Base-by-base conservation (phyloP, 1,140 invertebrate species). In the Wasmannia auropunctata region DNA sequence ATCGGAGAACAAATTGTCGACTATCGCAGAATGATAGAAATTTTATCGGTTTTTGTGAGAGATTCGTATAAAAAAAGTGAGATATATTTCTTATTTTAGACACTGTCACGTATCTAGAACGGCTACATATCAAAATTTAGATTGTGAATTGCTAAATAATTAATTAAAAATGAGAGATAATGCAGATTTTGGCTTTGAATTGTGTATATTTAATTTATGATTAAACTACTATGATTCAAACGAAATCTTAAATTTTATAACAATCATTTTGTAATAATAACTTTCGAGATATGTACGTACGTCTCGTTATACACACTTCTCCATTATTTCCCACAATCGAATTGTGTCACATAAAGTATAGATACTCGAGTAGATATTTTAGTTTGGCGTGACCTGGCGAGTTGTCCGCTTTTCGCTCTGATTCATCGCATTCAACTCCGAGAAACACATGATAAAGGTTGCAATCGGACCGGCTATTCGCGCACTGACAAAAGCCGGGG, bases 381-480 rank as follows among this genome's bases (percentile, higher is more conserved):
- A 74, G 79, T 83, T 83, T 60, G 79, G 34, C 51, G 37, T 74
- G 79, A 83, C 67, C 79, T 58, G 40, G 79, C 67, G 49, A 83
- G 49, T 56, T 83, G 51, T 19, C 72, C 65, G 79, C 51, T 74
- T 83, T 83, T 83, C 67, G 16, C 79, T 83, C 79, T 72, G 79
- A 83, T 83, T 83, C 79, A 60, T 72, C 46, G 77, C 80, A 76
- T 91, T 87, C 76, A 91, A 85, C 84, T 67, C 51, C 19, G 58
- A 84, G 89, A 75, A 88, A 91, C 84, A 87, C 76, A 84, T 63
- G 89, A 90, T 90, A 85, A 85, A 87, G 86, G 65, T 85, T 87
- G 86, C 56, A 75, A 76, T 86, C 54, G 80, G 37, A 74, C 77
- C n/a, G 56, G 72, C 72, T 60, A 79, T 84, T 63, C 56, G 79